Evolutionary conservation across 2,888 invertebrate genomes (phyloP), one percentile per base, ranked within the genome.

Genomic region (Diarsia brunnea): DNA sequence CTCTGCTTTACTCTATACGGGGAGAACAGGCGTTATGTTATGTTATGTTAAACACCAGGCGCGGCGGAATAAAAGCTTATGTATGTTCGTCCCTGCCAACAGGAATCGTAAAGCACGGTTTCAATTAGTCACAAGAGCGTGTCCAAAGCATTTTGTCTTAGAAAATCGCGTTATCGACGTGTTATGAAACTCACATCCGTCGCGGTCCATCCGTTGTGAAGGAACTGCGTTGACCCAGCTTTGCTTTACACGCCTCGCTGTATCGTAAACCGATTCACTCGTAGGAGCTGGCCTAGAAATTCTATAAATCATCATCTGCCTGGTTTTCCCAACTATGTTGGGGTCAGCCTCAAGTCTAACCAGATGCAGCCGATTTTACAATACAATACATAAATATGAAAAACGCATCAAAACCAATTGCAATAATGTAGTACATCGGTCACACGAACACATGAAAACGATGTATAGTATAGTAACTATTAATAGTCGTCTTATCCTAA

Each of bases 171-270:
- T 85, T 83, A 79, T 73, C 70, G 78, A 73, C 76, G 77, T 74
- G 84, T 87, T 82, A 82, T 73, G 83, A 84, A 74, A 78, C 82
- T 61, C 64, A 82, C 84, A 83, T 88, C 85, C 84, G 84, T 79
- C 73, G 86, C 43, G 27, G 24, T 43, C 14, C 70, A 71, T 81
- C 70, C 61, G 73, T 38, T 72, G 24, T 45, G 47, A 83, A 84
- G 82, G 84, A 87, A 90, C 89, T 84, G 89, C 89, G 90, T 87
- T 90, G 90, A 92, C 91, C 87, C 82, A 86, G 84, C 90, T 89
- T 85, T 82, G 87, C 84, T 90, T 88, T 84, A 91, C 87, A 74
- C 84, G 82, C 75, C 76, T 89, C 64, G 82, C 83, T 76, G 74
- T 84, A 86, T 89, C 89, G 87, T 85, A 78, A 88, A 87, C 69